Conservation (phyloP, 2,888 invertebrate genomes). For the Agrochola lychnidis region DNA sequence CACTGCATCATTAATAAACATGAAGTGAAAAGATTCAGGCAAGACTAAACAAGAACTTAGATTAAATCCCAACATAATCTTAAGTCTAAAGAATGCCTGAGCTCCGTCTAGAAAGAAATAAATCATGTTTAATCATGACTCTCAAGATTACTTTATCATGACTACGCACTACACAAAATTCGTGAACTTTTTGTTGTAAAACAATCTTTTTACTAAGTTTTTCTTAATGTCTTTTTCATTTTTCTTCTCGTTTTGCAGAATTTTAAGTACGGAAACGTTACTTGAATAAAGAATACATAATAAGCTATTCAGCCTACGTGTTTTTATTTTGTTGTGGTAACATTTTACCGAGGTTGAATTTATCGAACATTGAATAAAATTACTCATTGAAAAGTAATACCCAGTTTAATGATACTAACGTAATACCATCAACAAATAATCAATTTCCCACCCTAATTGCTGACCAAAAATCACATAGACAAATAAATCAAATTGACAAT, state of each 20-base stretch:
- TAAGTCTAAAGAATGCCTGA: constrained; percentile 2
- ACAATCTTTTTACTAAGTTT: constrained; percentile 35
- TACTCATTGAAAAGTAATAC: constrained; percentile 25
- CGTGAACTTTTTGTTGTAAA: constrained; percentile 40
- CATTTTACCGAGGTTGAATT: neutral
- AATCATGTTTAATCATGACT: constrained; percentile 49
- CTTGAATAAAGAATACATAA: constrained; percentile 5
- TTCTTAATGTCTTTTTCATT: constrained; percentile 43
- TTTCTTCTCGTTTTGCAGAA: constrained; percentile 30
- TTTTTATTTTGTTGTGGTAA: constrained; percentile 23
- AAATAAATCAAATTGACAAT: constrained; percentile 85
- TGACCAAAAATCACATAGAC: constrained; percentile 82
- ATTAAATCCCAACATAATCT: constrained; percentile 7
- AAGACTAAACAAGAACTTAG: constrained; percentile 10
- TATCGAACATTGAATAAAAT: constrained; percentile 7
- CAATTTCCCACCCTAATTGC: constrained; percentile 77
- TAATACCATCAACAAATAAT: constrained; percentile 77
- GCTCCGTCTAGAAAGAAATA: constrained; percentile 15
- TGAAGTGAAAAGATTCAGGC: neutral
- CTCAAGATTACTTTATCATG: constrained; percentile 54
- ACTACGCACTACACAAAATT: constrained; percentile 31
- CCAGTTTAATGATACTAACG: constrained; percentile 68
- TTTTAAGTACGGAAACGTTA: constrained; percentile 25
- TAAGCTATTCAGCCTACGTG: constrained; percentile 21
- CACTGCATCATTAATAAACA: neutral